Evolutionary conservation across 2,113 vertebrate species (phyloP).

Genomic region (Hiodon tergisus): DNA sequence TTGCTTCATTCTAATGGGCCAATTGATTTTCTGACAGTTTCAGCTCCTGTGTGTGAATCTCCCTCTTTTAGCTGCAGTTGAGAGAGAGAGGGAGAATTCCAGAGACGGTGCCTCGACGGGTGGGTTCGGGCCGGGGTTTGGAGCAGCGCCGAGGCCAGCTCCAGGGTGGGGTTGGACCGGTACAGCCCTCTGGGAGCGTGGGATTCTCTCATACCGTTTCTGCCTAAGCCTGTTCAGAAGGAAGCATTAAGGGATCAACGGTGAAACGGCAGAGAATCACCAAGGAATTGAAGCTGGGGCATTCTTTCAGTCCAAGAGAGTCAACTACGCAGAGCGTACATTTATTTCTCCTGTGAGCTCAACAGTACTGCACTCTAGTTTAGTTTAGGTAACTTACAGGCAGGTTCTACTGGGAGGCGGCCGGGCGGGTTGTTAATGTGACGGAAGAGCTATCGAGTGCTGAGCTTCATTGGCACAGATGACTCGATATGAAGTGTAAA

Average conservation of each 20-base stretch:
- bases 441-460: too few relatives aligned
- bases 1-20: too few relatives aligned
- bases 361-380: too few relatives aligned
- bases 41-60: too few relatives aligned
- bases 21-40: too few relatives aligned
- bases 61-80: neutral
- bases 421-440: too few relatives aligned
- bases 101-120: neutral
- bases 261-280: constrained; percentile 27
- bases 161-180: neutral
- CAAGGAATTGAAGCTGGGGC: constrained; percentile 18
- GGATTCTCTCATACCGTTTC: neutral
- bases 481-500: neutral
- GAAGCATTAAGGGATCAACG: constrained; percentile 17
- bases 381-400: too few relatives aligned
- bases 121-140: neutral
- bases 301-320: constrained; percentile 19
- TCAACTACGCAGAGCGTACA: neutral
- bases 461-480: too few relatives aligned
- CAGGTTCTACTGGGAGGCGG: too few relatives aligned
- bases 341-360: too few relatives aligned
- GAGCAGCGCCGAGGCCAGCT: neutral
- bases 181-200: neutral
- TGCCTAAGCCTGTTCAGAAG: constrained; percentile 22
- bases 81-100: neutral